Conservation (phyloP, 2,113 vertebrate genomes). For the Aythya baeri region DNA sequence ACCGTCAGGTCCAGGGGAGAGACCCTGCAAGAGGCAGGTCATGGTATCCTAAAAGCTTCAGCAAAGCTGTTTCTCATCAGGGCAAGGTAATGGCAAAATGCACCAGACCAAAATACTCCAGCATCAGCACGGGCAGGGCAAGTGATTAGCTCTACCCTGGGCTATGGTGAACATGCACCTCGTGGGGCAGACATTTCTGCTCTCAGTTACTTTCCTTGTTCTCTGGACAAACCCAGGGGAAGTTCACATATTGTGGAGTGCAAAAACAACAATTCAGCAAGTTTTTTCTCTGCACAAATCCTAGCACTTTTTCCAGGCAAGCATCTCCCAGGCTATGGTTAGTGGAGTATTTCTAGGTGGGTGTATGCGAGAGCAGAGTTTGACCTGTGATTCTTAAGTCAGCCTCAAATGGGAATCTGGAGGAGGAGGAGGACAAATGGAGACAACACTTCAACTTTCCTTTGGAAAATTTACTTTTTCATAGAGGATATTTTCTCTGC, state of each 20-base stretch:
- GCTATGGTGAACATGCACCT: accelerated
- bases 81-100: background rate
- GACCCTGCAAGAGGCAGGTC: background rate
- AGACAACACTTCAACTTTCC: background rate
- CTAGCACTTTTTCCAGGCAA: background rate
- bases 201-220: background rate
- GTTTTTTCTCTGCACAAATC: background rate
- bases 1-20: background rate
- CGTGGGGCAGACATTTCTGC: background rate
- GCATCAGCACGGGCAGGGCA: background rate
- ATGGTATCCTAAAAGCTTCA: background rate
- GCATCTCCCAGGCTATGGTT: background rate
- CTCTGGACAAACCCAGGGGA: background rate
- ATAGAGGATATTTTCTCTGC: background rate
- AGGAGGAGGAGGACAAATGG: constrained; percentile 13
- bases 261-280: accelerated
- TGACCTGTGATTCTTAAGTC: background rate
- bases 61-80: background rate
- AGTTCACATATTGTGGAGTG: accelerated
- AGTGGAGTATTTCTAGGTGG: background rate
- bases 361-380: background rate
- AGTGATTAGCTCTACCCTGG: background rate
- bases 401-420: background rate
- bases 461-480: background rate
- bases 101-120: background rate